A percentile compares a stretch with the other conserved stretches of the same genome.
phyloP scores from a whole-genome alignment of 2,113 vertebrate genomes.

The Crypturellus undulatus region DNA sequence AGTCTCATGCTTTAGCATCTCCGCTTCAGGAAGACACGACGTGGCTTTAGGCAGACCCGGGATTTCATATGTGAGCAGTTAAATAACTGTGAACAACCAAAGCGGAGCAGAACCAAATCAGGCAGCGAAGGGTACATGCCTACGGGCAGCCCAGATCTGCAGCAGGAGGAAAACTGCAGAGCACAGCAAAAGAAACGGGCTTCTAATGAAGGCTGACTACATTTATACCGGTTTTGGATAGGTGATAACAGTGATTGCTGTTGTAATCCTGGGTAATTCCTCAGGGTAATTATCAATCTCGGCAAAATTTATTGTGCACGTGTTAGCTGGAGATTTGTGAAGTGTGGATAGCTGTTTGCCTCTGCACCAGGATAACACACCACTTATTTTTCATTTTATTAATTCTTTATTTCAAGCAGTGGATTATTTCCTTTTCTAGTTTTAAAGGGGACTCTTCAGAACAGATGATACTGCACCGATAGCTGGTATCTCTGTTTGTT shows the following conservation, averaged over 20 bases:
- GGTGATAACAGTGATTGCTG: conserved; percentile 39
- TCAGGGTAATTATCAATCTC: conserved; percentile 12
- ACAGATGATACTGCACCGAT: not conserved
- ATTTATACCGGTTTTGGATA: not conserved
- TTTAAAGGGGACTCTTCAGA: conserved; percentile 30
- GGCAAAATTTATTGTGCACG: not conserved
- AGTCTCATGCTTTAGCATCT: conserved; percentile 48
- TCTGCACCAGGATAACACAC: not conserved
- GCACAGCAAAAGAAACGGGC: conserved; percentile 29
- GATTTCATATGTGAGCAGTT: conserved; percentile 54
- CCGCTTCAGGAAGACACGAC: conserved; percentile 38
- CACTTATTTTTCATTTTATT: not conserved
- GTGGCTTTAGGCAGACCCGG: conserved; percentile 52
- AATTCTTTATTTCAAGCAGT: conserved; percentile 40
- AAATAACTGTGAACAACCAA: conserved; percentile 56
- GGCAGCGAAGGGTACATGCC: conserved; percentile 56
- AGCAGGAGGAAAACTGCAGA: conserved; percentile 12
- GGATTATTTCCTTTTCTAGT: conserved; percentile 52
- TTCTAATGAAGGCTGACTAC: conserved; percentile 6
- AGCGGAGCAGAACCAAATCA: conserved; percentile 52
- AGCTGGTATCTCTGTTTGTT: not conserved
- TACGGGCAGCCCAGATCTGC: conserved; percentile 15
- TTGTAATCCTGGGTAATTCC: conserved; percentile 45
- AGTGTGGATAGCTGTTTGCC: not conserved
- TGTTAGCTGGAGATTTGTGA: conserved; percentile 1